Evolutionary conservation across 2,113 vertebrate genomes (phyloP).

Genomic region (Ceyx margarethae): DNA sequence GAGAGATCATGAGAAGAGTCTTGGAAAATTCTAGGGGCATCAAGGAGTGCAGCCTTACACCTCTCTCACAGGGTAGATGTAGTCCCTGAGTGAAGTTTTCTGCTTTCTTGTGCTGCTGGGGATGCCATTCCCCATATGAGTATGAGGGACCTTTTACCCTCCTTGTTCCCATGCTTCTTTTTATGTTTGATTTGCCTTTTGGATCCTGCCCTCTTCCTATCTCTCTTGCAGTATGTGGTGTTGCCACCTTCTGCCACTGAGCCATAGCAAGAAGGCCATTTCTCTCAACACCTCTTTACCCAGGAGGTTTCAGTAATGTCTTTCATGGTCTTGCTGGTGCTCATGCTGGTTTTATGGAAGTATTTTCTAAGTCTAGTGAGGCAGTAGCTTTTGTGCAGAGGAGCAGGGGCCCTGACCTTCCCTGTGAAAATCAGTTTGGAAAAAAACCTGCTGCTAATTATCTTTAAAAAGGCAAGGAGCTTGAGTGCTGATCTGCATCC

Average conservation of each 20-base stretch:
- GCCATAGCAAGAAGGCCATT: not conserved
- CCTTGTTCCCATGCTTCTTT: not conserved
- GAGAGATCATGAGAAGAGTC: not conserved
- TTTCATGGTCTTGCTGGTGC: not conserved
- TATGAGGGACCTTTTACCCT: not conserved
- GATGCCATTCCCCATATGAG: not conserved
- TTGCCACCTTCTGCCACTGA: not conserved
- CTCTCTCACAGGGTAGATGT: not conserved
- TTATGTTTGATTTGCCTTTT: not conserved
- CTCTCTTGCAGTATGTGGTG: accelerated
- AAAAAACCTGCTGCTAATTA: not conserved
- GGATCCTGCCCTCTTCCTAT: not conserved
- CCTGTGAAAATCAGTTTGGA: not conserved
- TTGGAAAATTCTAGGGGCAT: not conserved
- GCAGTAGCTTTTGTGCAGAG: not conserved
- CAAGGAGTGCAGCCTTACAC: not conserved
- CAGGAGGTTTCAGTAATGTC: not conserved
- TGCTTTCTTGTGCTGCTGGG: not conserved
- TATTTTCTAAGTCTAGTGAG: not conserved
- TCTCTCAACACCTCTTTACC: not conserved
- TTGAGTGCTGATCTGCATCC: not conserved
- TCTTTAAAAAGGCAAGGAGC: not conserved
- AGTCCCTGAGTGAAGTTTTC: not conserved
- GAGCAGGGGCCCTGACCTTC: not conserved
- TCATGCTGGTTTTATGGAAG: not conserved